Evolutionary conservation across 1,140 invertebrate genomes (phyloP).

Genomic region (Cherax quadricarinatus): DNA sequence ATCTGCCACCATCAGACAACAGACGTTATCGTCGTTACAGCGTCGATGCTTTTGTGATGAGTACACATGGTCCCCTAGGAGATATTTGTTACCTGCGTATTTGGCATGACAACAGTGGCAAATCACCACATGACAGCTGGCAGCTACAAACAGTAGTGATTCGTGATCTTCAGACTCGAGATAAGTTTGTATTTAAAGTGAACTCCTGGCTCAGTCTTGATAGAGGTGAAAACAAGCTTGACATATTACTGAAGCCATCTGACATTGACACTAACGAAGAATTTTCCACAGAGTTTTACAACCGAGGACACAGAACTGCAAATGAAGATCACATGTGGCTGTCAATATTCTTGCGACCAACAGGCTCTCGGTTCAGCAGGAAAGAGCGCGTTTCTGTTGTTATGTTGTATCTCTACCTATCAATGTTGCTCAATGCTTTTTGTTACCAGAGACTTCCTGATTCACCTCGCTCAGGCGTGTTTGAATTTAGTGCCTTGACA

Average conservation of each 20-base stretch:
- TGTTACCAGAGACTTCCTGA: slow-evolving; percentile 44
- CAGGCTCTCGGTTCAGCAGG: slow-evolving; percentile 45
- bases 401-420: slow-evolving; percentile 31
- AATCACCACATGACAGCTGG: slow-evolving; percentile 78
- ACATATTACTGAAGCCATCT: not conserved
- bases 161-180: slow-evolving; percentile 78
- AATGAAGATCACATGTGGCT: slow-evolving; percentile 55
- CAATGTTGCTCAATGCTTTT: slow-evolving; percentile 32
- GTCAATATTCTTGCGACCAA: slow-evolving; percentile 40
- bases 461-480: slow-evolving; percentile 8
- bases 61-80: slow-evolving; percentile 77
- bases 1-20: slow-evolving; percentile 77
- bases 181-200: slow-evolving; percentile 78
- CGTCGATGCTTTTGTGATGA: slow-evolving; percentile 78
- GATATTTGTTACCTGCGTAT: slow-evolving; percentile 78
- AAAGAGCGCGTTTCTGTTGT: slow-evolving; percentile 29
- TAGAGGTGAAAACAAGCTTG: slow-evolving; percentile 76
- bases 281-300: slow-evolving; percentile 20
- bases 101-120: slow-evolving; percentile 80
- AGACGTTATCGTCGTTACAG: slow-evolving; percentile 77
- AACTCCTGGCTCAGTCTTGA: slow-evolving; percentile 80
- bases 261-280: not conserved
- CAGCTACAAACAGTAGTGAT: slow-evolving; percentile 78
- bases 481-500: slow-evolving; percentile 41
- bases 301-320: slow-evolving; percentile 35